Evolutionary conservation across 2,888 invertebrate genomes (phyloP).

Genomic region (Neoaliturus tenellus): DNA sequence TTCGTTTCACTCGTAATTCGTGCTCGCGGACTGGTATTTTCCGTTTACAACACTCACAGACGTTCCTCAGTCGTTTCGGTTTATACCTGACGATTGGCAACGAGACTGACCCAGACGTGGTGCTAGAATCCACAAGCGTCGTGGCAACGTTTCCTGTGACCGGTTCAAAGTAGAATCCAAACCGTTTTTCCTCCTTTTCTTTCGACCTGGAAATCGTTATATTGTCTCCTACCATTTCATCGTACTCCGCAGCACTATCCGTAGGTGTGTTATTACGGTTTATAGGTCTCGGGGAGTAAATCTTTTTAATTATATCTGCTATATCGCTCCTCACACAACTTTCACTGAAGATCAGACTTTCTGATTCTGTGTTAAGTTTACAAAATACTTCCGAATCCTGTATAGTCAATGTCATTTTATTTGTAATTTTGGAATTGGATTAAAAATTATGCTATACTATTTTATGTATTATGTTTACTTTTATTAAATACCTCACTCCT

Average conservation of each 20-base stretch:
- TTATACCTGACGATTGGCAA: constrained; percentile 7
- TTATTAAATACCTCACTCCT: too few relatives aligned
- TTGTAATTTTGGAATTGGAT: neutral
- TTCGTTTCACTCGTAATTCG: neutral
- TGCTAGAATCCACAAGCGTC: constrained; percentile 9
- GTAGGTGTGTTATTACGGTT: neutral
- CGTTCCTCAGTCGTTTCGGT: neutral
- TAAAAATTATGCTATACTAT: too few relatives aligned
- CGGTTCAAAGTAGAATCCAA: constrained; percentile 20
- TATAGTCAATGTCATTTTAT: neutral
- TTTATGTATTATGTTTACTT: too few relatives aligned
- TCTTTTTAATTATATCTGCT: constrained; percentile 3
- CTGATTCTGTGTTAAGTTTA: neutral
- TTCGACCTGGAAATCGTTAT: neutral
- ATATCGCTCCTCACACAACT: constrained; percentile 28
- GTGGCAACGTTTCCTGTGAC: neutral
- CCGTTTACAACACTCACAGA: constrained; percentile 26
- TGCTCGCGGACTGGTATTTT: neutral
- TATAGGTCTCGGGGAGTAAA: constrained; percentile 11
- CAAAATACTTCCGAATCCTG: neutral
- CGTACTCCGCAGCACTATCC: neutral
- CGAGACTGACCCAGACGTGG: neutral
- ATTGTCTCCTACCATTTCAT: neutral
- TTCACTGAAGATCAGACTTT: neutral
- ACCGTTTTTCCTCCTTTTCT: constrained; percentile 13